Percentiles rank a stretch among this genome's conserved stretches.
Conservation (phyloP, 2,113 vertebrate genomes). For the Hippocampus barbouri region DNA sequence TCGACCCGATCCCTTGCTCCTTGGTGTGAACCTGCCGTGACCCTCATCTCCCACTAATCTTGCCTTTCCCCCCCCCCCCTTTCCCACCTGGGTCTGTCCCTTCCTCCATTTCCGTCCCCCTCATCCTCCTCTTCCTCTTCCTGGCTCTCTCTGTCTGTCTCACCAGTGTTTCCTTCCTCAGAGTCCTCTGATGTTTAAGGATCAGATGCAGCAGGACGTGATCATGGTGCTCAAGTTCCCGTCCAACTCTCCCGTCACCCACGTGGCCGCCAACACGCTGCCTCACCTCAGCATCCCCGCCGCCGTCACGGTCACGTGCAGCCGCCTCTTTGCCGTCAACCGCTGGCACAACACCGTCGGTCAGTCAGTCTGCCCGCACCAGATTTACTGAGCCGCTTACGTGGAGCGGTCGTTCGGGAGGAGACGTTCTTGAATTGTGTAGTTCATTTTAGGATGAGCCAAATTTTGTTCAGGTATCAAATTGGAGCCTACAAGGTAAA, state of each 20-base stretch:
- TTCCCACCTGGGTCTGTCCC: constrained; percentile 56
- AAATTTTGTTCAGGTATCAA: background rate
- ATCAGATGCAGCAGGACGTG: constrained; percentile 99
- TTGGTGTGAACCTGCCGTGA: constrained; percentile 69
- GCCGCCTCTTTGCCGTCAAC: constrained; percentile 96
- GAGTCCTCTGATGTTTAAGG: constrained; percentile 99
- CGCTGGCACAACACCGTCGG: constrained; percentile 99
- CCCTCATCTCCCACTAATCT: constrained; percentile 68
- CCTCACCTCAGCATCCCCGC: constrained; percentile 96
- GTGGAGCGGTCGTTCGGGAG: background rate
- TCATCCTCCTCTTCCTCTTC: constrained; percentile 32
- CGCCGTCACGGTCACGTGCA: constrained; percentile 96
- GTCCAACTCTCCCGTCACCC: constrained; percentile 96
- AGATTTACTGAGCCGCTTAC: too few relatives aligned
- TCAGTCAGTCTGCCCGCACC: constrained; percentile 60
- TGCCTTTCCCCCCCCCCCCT: constrained; percentile 48
- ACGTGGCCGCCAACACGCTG: constrained; percentile 95
- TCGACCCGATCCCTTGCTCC: constrained; percentile 59
- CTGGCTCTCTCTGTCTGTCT: constrained; percentile 75
- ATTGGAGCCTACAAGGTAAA: too few relatives aligned
- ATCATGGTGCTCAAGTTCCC: constrained; percentile 99
- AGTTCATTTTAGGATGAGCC: too few relatives aligned
- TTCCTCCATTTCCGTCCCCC: constrained; percentile 60
- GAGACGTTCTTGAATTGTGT: too few relatives aligned
- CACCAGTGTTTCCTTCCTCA: constrained; percentile 99